Percentiles rank a stretch among this genome's conserved stretches.
These are phyloP conservation scores for Nymphicus hollandicus DNA, from an alignment of 2,113 vertebrate species.

Conservation along the genomic window DNA sequence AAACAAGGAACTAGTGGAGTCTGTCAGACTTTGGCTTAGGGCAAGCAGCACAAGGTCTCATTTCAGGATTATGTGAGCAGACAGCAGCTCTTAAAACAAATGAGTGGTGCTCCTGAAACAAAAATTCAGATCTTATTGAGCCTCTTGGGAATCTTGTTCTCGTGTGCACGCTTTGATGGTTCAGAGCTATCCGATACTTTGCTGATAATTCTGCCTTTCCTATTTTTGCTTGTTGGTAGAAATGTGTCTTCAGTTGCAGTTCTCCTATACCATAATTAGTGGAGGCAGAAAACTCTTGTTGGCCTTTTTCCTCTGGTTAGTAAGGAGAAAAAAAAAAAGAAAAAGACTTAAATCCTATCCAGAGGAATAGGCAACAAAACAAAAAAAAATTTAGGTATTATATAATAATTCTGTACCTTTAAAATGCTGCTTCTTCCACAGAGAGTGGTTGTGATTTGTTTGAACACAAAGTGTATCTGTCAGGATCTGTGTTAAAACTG, in stretches of 20 bases:
- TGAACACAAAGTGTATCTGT: rapidly evolving
- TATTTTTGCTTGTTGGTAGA: neutral
- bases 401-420: neutral
- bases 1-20: neutral
- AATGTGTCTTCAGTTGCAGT: neutral
- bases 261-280: neutral
- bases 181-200: neutral
- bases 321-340: no score
- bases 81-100: neutral
- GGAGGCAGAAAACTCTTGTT: neutral
- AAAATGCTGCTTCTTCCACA: neutral
- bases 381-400: neutral
- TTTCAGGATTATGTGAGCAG: neutral
- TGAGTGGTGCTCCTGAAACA: neutral
- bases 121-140: neutral
- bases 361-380: neutral
- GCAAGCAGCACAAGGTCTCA: neutral
- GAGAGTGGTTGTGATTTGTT: neutral
- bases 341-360: neutral
- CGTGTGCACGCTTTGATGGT: neutral
- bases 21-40: neutral
- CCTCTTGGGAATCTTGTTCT: neutral
- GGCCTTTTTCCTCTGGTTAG: neutral
- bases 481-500: neutral
- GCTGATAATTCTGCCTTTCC: neutral